phyloP scores from a whole-genome alignment of 1,140 invertebrate genomes.

The Monochamus saltuarius region DNA sequence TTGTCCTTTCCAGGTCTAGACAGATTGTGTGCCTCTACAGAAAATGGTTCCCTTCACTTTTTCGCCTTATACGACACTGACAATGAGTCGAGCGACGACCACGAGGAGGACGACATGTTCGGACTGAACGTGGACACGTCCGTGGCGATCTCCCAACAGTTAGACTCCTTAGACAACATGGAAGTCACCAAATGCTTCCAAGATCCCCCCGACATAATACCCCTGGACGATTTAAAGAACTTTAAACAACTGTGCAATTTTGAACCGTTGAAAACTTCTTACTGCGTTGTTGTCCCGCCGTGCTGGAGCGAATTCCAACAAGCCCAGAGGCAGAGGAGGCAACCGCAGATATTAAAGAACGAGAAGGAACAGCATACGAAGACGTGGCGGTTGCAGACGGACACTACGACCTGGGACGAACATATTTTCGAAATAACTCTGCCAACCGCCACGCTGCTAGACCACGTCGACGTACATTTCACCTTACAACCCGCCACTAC shows the following conservation, averaged over 20 bases:
- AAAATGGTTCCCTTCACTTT: conserved; percentile 77
- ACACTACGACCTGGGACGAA: conserved; percentile 85
- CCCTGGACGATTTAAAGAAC: conserved; percentile 54
- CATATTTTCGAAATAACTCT: conserved; percentile 88
- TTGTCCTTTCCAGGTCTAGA: conserved; percentile 72
- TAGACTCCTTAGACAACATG: conserved; percentile 32
- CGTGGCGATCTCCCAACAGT: conserved; percentile 22
- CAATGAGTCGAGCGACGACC: conserved; percentile 67
- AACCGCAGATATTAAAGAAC: conserved; percentile 72
- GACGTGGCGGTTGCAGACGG: conserved; percentile 84
- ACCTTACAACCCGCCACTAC: conserved; percentile 68
- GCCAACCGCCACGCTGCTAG: conserved; percentile 67
- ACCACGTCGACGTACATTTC: conserved; percentile 87
- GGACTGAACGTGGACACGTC: conserved; percentile 33
- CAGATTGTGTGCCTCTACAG: conserved; percentile 78
- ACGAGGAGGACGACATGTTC: conserved; percentile 62
- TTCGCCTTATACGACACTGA: conserved; percentile 73
- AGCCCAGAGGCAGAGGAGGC: conserved; percentile 69
- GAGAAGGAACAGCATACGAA: conserved; percentile 79
- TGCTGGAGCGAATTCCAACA: conserved; percentile 92
- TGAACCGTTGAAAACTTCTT: conserved; percentile 60
- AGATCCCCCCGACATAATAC: conserved; percentile 40
- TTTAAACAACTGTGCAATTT: conserved; percentile 67
- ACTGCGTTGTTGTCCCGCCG: conserved; percentile 84
- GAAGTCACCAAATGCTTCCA: conserved; percentile 43